Evolutionary conservation across 2,113 vertebrate genomes (phyloP), one percentile per base, ranked within the genome.

Genomic region (Phasianus colchicus): DNA sequence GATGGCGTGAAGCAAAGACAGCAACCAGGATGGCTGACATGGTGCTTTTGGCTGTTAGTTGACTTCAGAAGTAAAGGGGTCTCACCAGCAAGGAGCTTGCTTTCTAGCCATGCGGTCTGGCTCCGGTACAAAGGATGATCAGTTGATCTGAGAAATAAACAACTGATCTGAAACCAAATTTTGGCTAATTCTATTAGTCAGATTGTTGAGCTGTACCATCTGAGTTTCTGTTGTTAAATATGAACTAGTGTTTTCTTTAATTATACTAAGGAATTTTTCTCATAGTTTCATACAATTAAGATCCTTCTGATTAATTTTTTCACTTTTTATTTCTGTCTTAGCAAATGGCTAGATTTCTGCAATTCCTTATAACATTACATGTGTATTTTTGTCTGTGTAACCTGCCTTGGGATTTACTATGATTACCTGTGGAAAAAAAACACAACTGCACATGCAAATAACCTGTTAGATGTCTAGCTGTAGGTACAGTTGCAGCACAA

Each of bases 401-500:
- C 48, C 86, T 91, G 83, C 86, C 87, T 87, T 94, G 84, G 74
- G 66, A 92, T 95, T 95, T 85, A 70, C 74, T 21, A 27, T 58
- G 70, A 82, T 90, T 94, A 63, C 85, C 76, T 87, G 42, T 72
- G 81, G 58, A 76, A 87, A 79, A 79, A 52, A 7, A 0, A 22
- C 10, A 1, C 82, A 95, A 88, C 78, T 92, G 63, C 11, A 1
- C 72, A 92, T 92, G 95, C 75, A 90, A 93, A 94, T 93, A 87
- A 85, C 63, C 65, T 2, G 0, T 94, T 92, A 95, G 83, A 85
- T 83, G 43, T 83, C 91, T 96, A 88, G 91, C 75, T 95, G 84
- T 83, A 92, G 84, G 82, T 93, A 80, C 66, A 91, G 85, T 89
- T 92, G 55, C 78, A 55, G 87, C 84, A 89, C 92, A 92, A 92